phyloP scores from a whole-genome alignment of 2,797 vertebrate species.

The Betta splendens region DNA sequence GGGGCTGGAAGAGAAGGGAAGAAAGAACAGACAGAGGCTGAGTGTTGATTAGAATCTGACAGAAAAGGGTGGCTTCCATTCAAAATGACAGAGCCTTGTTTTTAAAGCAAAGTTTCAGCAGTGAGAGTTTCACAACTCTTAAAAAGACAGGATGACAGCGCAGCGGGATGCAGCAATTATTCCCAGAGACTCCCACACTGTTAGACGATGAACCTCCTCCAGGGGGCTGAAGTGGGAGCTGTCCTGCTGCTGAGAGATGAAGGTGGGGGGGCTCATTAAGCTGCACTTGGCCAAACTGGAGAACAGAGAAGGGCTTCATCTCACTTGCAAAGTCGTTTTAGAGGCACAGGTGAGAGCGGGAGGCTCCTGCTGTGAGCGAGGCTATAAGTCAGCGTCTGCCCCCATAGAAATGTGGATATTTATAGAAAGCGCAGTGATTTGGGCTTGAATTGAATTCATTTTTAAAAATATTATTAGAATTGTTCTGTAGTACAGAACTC shows the following conservation, averaged over 20 bases:
- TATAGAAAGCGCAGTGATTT: neutral
- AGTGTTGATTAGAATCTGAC: conserved; percentile 1
- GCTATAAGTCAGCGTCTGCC: neutral
- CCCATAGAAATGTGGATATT: neutral
- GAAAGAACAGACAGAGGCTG: neutral
- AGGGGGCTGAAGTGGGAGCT: neutral
- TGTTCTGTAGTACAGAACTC: no score
- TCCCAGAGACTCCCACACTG: conserved; percentile 2
- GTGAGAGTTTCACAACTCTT: conserved; percentile 2
- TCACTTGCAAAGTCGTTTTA: conserved; percentile 22
- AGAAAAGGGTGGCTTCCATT: neutral
- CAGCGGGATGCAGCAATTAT: neutral
- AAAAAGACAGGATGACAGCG: neutral
- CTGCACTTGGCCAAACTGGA: conserved; percentile 13
- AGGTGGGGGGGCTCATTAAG: conserved; percentile 32
- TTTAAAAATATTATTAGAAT: no score
- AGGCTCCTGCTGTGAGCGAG: neutral
- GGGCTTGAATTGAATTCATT: neutral
- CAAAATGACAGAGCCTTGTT: no score
- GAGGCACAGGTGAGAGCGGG: neutral
- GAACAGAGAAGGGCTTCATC: conserved; percentile 5
- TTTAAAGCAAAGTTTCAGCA: neutral
- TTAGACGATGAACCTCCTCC: conserved; percentile 16
- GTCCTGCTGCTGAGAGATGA: conserved; percentile 11
- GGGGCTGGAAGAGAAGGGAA: conserved; percentile 79